phyloP scores from a whole-genome alignment of 2,888 invertebrate genomes.

The Agrypnus murinus region DNA sequence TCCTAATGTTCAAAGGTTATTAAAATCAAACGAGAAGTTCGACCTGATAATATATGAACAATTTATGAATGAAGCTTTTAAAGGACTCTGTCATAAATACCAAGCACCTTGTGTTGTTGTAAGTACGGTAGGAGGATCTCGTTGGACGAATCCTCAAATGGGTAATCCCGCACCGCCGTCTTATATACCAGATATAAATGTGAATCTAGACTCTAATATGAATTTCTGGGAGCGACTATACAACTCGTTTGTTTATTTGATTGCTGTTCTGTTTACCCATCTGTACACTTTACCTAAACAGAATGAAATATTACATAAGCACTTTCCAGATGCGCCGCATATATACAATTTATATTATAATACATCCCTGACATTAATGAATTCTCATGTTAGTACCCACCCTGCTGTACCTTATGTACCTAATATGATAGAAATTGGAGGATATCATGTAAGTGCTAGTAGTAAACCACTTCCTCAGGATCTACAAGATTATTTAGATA shows the following conservation, averaged over 20 bases:
- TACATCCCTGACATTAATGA: constrained; percentile 62
- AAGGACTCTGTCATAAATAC: too few species aligned
- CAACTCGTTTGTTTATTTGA: constrained; percentile 69
- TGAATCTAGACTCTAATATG: constrained; percentile 70
- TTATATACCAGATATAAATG: constrained; percentile 71
- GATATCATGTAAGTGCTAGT: constrained; percentile 70
- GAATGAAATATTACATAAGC: constrained; percentile 50
- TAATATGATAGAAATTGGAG: too few species aligned
- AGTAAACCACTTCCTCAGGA: constrained; percentile 67
- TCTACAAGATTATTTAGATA: too few species aligned
- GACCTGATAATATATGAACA: constrained; percentile 71
- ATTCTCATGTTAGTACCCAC: constrained; percentile 73
- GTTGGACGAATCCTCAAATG: too few species aligned
- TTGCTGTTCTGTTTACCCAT: constrained; percentile 50
- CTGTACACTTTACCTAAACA: constrained; percentile 48
- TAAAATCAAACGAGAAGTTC: constrained; percentile 66
- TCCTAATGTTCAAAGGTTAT: constrained; percentile 60
- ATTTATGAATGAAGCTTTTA: too few species aligned
- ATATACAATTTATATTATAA: constrained; percentile 59
- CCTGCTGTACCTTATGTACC: constrained; percentile 73
- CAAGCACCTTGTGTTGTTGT: constrained; percentile 67
- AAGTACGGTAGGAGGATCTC: constrained; percentile 71
- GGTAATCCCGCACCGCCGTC: constrained; percentile 71
- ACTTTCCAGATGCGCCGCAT: constrained; percentile 53
- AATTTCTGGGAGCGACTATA: constrained; percentile 74